Evolutionary conservation across 2,113 vertebrate species (phyloP).

Genomic region (Dolichallabes microphthalmus): DNA sequence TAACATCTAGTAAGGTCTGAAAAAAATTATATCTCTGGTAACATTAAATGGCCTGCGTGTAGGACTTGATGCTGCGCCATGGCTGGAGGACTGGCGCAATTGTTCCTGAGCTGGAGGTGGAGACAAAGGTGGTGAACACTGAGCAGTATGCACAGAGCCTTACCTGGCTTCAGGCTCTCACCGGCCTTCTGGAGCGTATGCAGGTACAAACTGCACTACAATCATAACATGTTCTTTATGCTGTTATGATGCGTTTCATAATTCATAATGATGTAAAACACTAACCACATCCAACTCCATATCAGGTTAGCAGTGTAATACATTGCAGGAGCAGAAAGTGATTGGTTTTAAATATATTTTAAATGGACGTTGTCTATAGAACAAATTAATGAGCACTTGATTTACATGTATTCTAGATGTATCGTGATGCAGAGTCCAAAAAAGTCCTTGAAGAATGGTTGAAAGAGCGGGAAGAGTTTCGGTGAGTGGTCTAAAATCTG

Average conservation of each 20-base stretch:
- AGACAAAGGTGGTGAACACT: constrained; percentile 82
- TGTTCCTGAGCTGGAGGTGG: constrained; percentile 78
- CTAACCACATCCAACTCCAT: neutral
- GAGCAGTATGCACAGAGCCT: constrained; percentile 75
- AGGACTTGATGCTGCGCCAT: constrained; percentile 83
- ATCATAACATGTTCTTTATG: neutral
- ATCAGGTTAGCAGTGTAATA: neutral
- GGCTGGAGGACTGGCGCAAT: constrained; percentile 84
- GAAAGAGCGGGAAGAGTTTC: constrained; percentile 79
- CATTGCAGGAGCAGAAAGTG: neutral
- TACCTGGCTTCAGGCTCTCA: constrained; percentile 84
- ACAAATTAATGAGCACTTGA: neutral
- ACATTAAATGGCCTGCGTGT: neutral
- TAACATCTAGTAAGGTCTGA: neutral
- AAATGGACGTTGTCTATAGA: neutral
- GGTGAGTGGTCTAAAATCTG: constrained; percentile 60
- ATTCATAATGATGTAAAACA: neutral
- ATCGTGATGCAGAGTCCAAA: constrained; percentile 72
- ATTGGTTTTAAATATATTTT: neutral
- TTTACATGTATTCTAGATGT: constrained; percentile 61
- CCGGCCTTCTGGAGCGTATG: constrained; percentile 79
- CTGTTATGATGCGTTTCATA: neutral
- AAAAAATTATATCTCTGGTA: neutral
- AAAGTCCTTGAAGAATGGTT: constrained; percentile 78
- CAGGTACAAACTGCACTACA: constrained; percentile 67